Evolutionary conservation across 1,140 invertebrate genomes (phyloP).

Genomic region (Drosophila auraria): DNA sequence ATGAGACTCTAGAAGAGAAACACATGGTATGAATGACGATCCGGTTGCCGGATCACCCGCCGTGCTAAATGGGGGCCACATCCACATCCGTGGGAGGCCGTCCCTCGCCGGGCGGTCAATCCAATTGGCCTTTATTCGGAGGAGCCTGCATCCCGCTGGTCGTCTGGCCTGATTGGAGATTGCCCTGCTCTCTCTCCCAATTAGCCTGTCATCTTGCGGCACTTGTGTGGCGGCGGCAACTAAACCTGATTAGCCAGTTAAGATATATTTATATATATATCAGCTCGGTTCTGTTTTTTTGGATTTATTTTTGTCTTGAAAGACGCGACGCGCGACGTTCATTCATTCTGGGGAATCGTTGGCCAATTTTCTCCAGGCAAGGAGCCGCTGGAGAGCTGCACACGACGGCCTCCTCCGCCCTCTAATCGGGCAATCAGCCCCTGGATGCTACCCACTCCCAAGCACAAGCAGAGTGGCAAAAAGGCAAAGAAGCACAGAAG

Average conservation of each 20-base stretch:
- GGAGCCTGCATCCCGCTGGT: constrained; percentile 16
- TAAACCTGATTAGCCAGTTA: constrained; percentile 27
- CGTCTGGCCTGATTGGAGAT: constrained; percentile 46
- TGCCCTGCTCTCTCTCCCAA: constrained; percentile 11
- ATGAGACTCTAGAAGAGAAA: not conserved
- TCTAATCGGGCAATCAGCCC: constrained; percentile 2
- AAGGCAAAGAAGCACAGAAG: not conserved
- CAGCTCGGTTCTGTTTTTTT: not conserved
- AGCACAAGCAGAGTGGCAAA: not conserved
- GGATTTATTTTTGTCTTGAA: constrained; percentile 36
- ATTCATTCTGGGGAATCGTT: constrained; percentile 19
- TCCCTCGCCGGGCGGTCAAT: constrained; percentile 13
- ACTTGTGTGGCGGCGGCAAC: constrained; percentile 23
- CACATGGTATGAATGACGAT: constrained; percentile 6
- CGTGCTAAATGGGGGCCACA: constrained; percentile 26
- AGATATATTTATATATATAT: constrained; percentile 14
- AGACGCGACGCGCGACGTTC: constrained; percentile 1
- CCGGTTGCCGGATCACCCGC: constrained; percentile 11
- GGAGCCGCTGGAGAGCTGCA: constrained; percentile 36
- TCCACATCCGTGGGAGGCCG: constrained; percentile 10
- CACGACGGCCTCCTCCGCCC: constrained; percentile 4
- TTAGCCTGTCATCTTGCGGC: constrained; percentile 34
- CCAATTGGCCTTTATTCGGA: constrained; percentile 50
- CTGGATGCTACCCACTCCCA: not conserved
- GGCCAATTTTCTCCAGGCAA: constrained; percentile 18